phyloP scores from a whole-genome alignment of 23 tunicate species.

The Diplosoma virens region DNA sequence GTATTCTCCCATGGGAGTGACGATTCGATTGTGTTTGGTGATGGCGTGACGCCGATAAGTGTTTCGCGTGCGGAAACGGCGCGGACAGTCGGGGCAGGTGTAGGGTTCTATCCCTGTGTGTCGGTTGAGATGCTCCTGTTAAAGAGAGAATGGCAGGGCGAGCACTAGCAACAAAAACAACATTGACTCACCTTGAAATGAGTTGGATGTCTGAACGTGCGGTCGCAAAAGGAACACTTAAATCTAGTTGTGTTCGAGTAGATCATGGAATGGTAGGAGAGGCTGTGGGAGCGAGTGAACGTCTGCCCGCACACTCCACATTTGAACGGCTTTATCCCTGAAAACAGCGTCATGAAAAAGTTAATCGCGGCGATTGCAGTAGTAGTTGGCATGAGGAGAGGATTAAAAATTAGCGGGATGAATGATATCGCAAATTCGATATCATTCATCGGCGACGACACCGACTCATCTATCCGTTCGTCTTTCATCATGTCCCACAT shows the following conservation, averaged over 20 bases:
- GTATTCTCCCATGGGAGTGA: slow-evolving; percentile 24
- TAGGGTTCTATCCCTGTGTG: slow-evolving; percentile 74
- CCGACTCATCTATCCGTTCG: slow-evolving; percentile 74
- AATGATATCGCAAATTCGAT: slow-evolving; percentile 9
- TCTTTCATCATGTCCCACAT: slow-evolving; percentile 60
- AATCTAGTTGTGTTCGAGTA: slow-evolving; percentile 56
- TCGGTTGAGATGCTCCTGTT: slow-evolving; percentile 66
- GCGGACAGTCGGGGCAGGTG: slow-evolving; percentile 47
- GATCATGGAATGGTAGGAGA: slow-evolving; percentile 67
- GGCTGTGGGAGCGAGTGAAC: slow-evolving; percentile 71
- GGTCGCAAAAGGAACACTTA: slow-evolving; percentile 43
- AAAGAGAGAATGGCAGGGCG: neutral
- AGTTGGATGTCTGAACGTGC: slow-evolving; percentile 69
- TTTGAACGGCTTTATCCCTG: slow-evolving; percentile 70
- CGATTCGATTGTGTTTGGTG: slow-evolving; percentile 30
- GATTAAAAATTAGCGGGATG: slow-evolving; percentile 23
- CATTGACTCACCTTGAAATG: slow-evolving; percentile 61
- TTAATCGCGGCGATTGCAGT: neutral
- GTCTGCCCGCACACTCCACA: slow-evolving; percentile 68
- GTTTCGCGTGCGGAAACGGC: slow-evolving; percentile 61
- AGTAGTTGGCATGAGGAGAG: too few species aligned
- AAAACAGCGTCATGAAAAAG: neutral
- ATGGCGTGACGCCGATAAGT: slow-evolving; percentile 62
- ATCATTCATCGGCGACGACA: neutral
- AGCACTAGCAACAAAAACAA: neutral